Evolutionary conservation across 2,113 vertebrate genomes (phyloP).

Genomic region (Calonectris borealis): DNA sequence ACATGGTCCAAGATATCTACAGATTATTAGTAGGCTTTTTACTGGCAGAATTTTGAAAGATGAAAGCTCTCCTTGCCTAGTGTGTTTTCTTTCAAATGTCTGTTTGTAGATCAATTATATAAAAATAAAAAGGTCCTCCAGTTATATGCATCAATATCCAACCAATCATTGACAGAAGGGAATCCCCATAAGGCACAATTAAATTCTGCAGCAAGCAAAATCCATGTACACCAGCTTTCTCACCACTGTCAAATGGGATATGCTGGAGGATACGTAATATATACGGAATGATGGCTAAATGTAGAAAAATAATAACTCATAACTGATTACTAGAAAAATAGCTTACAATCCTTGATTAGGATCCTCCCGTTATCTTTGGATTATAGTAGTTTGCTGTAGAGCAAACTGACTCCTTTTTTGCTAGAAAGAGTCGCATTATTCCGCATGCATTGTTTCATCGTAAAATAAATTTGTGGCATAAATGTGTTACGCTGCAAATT

Average conservation of each 20-base stretch:
- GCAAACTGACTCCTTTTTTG: background rate
- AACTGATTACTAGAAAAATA: background rate
- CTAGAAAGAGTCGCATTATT: background rate
- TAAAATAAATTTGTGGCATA: background rate
- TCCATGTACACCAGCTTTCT: background rate
- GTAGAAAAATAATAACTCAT: background rate
- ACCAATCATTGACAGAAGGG: background rate
- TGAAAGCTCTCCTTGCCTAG: background rate
- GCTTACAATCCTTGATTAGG: background rate
- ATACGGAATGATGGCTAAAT: background rate
- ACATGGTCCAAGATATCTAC: background rate
- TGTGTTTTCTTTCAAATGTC: background rate
- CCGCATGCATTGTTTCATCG: rapidly evolving
- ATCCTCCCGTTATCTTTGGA: background rate
- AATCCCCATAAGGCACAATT: conserved; percentile 52
- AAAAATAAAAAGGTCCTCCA: background rate
- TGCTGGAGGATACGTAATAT: background rate
- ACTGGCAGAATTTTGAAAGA: background rate
- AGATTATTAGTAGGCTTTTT: background rate
- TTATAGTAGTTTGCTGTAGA: background rate
- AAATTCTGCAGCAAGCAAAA: background rate
- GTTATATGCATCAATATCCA: background rate
- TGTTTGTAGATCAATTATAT: background rate
- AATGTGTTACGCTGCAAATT: background rate
- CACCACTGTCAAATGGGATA: background rate